A percentile compares a stretch with the other conserved stretches of the same genome.
Conservation (phyloP, 2,113 vertebrate genomes). For the Puffinus mauretanicus region DNA sequence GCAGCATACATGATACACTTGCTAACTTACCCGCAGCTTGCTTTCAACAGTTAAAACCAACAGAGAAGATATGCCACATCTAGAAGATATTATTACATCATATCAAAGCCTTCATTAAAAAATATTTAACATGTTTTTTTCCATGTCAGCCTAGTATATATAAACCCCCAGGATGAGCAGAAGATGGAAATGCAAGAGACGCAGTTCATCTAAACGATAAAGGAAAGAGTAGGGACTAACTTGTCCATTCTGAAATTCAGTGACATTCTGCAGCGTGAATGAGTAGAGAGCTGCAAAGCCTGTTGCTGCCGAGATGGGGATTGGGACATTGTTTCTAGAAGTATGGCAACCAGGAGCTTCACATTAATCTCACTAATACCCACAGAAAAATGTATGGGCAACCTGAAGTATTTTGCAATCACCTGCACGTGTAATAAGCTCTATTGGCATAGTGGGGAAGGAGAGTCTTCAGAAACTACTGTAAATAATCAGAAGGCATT, state of each 20-base stretch:
- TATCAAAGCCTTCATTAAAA: background rate
- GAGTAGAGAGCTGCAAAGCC: background rate
- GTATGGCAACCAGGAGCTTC: background rate
- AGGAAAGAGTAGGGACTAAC: background rate
- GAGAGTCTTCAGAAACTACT: background rate
- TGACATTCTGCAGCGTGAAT: background rate
- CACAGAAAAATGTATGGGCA: background rate
- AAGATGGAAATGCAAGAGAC: background rate
- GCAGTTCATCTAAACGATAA: background rate
- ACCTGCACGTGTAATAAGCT: background rate
- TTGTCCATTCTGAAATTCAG: background rate
- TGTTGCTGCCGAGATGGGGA: fast-evolving
- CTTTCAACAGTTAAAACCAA: background rate
- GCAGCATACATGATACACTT: background rate
- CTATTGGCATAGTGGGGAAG: background rate
- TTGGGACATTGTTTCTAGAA: background rate
- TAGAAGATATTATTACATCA: background rate
- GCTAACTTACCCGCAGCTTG: background rate
- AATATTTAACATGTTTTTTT: background rate
- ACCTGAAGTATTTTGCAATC: background rate
- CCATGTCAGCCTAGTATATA: background rate
- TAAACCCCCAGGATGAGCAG: background rate
- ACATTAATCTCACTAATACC: background rate
- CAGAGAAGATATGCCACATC: background rate
- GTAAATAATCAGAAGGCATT: background rate